Base-by-base conservation (phyloP, 2,797 vertebrate species). In the Amblyraja radiata region DNA sequence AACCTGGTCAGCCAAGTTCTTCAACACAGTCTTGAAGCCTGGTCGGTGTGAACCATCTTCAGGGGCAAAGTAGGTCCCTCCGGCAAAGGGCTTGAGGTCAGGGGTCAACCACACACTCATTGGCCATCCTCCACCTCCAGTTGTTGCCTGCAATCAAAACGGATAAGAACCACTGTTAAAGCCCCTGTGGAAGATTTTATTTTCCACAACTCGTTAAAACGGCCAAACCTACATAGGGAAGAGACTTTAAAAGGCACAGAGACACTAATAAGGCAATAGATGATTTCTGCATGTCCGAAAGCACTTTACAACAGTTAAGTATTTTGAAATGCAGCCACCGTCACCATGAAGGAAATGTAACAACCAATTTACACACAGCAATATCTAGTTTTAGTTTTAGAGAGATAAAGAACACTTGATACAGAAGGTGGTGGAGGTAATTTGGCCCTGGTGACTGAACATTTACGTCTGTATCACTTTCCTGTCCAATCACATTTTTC, bases 31-130 rank as follows among this genome's bases (percentile, higher is more conserved):
- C 93, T 97, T 98, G 94, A 99, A 97, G 65, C 98, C 98, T 8
- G 97, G 95, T 4, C 96, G 96, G 94, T 96, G 96, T 93, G 97
- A 94, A 21, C 96, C 94, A 93, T 99, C 98, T 93, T 97, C 97
- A 0, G 97, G 98, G 78, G 98, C 97, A 93, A 99, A 99, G 94
- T 99, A 99, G 0, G 98, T 99, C 7, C 98, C 98, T 4, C 98
- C 98, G 25, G 96, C 97, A 93, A 99, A 98, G 63, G 98, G 98
- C 94, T 95, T 96, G 10, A 99, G 97, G 54, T 97, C 97, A 93
- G 98, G 98, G 36, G 98, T 99, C 95, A 99, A 94, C 98, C 98
- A 99, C 63, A 99, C 98, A 0, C 96, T 99, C 98, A 99, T 99
- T 8, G 98, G 98, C 98, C 98, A 99, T 74, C 98, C 98, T 73